Conservation (phyloP, 2,113 vertebrate genomes). For the Marcusenius ussheri region DNA sequence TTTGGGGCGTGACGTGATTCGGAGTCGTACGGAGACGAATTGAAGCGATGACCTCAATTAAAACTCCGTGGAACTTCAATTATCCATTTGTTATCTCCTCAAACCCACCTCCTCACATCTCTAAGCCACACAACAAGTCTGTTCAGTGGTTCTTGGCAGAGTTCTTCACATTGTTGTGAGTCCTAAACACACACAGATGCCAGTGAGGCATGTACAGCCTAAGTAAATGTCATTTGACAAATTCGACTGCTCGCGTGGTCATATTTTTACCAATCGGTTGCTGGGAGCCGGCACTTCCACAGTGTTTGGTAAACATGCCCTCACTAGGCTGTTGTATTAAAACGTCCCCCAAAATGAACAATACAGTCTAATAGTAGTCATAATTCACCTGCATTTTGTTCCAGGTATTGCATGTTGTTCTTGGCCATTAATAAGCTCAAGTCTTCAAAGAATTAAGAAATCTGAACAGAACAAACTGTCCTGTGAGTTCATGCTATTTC, state of each 20-base stretch:
- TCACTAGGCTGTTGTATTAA: background rate
- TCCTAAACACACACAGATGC: background rate
- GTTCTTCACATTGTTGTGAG: background rate
- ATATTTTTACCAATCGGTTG: background rate
- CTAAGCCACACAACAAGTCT: background rate
- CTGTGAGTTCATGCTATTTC: constrained; percentile 27
- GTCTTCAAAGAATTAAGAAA: constrained; percentile 21
- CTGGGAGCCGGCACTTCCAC: background rate
- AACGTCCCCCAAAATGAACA: background rate
- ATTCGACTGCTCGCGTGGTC: background rate
- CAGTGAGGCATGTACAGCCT: background rate
- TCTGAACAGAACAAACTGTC: constrained; percentile 31
- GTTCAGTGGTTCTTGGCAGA: background rate
- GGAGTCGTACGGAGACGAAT: background rate
- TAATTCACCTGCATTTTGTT: constrained; percentile 5
- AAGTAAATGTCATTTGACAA: background rate
- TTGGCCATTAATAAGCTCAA: constrained; percentile 24
- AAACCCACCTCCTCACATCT: background rate
- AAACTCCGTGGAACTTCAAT: background rate
- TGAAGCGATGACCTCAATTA: background rate
- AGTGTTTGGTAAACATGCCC: background rate
- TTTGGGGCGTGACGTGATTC: background rate
- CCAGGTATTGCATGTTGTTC: constrained; percentile 27
- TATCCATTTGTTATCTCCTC: background rate
- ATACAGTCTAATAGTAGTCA: constrained; percentile 6